Evolutionary conservation across 2,113 vertebrate genomes (phyloP), one percentile per base, ranked within the genome.

Genomic region (Rhynchomys soricoides): DNA sequence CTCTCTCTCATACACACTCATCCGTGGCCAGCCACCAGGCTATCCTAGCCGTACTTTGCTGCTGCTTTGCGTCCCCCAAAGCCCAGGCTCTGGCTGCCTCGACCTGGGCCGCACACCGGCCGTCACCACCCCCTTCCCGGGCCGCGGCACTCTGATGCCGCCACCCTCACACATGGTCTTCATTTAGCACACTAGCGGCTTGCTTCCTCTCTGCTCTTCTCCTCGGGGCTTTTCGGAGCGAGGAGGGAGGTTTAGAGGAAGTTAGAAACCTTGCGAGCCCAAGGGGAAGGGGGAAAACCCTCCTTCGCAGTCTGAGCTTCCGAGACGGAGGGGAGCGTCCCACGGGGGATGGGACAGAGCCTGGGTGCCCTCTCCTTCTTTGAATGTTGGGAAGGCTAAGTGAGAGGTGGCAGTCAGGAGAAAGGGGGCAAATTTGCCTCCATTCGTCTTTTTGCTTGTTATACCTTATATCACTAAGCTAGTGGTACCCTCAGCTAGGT

Each of bases 111-210:
- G 95, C 74, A 93, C 62, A 78, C 93, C 91, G 96, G 86, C n/a
- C 71, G 31, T 16, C 90, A 86, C 93, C 96, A 93, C 97, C 95
- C 71, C 90, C 93, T 93, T n/a, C 77, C 78, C 86, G 94, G 90
- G 97, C 96, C 97, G 98, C 98, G 97, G 97, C 96, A 94, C 98
- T 98, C 95, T 96, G 97, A 98, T 97, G 96, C 97, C 97, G 98
- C 97, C 96, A 96, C 98, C 98, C 97, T 96, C 98, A 98, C 98
- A 98, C 98, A 98, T 98, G 98, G 98, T 98, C 98, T 97, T 98
- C 98, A 99, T 99, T 99, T 98, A 96, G 97, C 97, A 97, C 98
- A 98, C 98, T 97, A 97, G 98, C 96, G 96, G 98, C 98, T 97
- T 97, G 98, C 98, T 98, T 98, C 98, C 98, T 98, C 97, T 98